Evolutionary conservation across 30 jellyfish, hydroid and myxozoan species (phyloP).

Genomic region (Aurelia aurita): DNA sequence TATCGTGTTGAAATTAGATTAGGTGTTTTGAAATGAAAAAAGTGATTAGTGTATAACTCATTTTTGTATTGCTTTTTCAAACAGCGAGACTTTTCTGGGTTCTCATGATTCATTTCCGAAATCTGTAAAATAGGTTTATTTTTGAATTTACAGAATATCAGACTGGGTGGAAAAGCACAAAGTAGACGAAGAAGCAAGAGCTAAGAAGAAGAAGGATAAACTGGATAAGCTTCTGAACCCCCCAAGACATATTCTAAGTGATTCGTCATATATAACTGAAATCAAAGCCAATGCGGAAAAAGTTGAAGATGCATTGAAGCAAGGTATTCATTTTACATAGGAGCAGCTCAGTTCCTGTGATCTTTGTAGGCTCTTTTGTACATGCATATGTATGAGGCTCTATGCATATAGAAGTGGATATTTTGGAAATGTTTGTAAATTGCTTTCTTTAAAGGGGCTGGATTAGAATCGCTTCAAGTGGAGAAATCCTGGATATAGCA

Average conservation of each 20-base stretch:
- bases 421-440: too few relatives aligned
- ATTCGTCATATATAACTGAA: constrained; percentile 65
- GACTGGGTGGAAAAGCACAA: constrained; percentile 88
- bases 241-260: constrained; percentile 68
- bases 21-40: too few relatives aligned
- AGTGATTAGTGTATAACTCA: too few relatives aligned
- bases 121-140: neutral
- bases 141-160: constrained; percentile 60
- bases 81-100: too few relatives aligned
- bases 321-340: constrained; percentile 55
- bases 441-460: constrained; percentile 16
- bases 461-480: too few relatives aligned
- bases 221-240: constrained; percentile 89
- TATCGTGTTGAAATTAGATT: neutral
- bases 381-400: neutral
- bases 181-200: constrained; percentile 79
- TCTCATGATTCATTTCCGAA: too few relatives aligned
- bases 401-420: too few relatives aligned
- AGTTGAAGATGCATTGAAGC: constrained; percentile 88
- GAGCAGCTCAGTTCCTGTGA: neutral
- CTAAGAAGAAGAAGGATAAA: constrained; percentile 78
- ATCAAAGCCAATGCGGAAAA: constrained; percentile 88
- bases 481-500: too few relatives aligned
- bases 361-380: neutral
- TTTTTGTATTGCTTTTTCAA: too few relatives aligned